phyloP scores from a whole-genome alignment of 2,113 vertebrate species.

The Meriones unguiculatus region DNA sequence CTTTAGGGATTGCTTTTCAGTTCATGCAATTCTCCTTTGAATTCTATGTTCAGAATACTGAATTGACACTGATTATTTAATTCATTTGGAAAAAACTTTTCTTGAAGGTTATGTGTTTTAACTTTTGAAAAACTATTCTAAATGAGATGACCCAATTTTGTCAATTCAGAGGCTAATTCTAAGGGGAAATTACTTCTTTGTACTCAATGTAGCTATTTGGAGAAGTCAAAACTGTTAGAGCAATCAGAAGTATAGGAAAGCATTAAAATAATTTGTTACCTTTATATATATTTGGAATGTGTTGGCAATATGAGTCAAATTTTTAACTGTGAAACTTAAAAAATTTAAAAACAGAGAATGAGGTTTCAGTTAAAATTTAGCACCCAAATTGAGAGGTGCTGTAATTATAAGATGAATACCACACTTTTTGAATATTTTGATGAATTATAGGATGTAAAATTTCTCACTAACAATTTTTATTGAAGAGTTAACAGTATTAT shows the following conservation, averaged over 20 bases:
- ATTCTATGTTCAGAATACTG: conserved; percentile 11
- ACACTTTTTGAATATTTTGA: background rate
- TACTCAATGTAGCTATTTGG: background rate
- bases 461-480: background rate
- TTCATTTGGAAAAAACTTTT: background rate
- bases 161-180: background rate
- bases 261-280: background rate
- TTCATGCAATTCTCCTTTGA: background rate
- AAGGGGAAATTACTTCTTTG: background rate
- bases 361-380: conserved; percentile 12
- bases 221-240: background rate
- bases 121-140: conserved; percentile 1
- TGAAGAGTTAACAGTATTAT: background rate
- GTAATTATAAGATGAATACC: background rate
- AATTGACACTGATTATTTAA: background rate
- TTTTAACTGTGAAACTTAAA: background rate
- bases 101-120: background rate
- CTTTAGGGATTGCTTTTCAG: background rate
- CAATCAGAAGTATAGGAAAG: background rate
- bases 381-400: background rate
- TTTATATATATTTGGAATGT: conserved; percentile 5
- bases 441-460: background rate
- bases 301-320: background rate
- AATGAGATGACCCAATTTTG: background rate
- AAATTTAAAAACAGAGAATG: background rate